These are phyloP conservation scores for Bruchidius siliquastri DNA, from an alignment of 2,888 invertebrate species.

Conservation along the genomic window DNA sequence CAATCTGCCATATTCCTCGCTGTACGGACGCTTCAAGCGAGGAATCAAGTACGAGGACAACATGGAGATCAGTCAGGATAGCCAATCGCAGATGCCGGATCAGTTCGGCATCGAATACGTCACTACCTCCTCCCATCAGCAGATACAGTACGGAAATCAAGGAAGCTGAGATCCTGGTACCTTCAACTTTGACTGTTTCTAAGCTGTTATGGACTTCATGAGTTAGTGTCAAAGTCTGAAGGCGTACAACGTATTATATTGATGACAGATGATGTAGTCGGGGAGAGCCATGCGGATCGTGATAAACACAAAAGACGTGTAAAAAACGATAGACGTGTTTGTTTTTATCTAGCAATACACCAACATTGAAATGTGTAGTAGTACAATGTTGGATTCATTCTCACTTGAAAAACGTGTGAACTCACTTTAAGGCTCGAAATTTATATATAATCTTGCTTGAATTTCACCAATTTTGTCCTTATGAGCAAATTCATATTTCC, in stretches of 20 bases:
- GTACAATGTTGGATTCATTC: too few species aligned
- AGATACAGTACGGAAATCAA: constrained; percentile 44
- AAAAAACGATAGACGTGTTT: too few species aligned
- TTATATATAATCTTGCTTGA: too few species aligned
- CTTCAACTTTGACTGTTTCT: constrained; percentile 37
- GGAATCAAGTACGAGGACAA: constrained; percentile 69
- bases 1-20: constrained; percentile 84
- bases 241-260: constrained; percentile 5
- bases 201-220: constrained; percentile 14
- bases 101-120: constrained; percentile 42
- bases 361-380: too few species aligned
- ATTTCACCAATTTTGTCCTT: too few species aligned
- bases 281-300: too few species aligned
- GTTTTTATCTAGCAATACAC: too few species aligned
- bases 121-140: constrained; percentile 38
- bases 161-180: constrained; percentile 41
- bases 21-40: constrained; percentile 84
- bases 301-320: too few species aligned
- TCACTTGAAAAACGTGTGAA: too few species aligned
- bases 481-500: too few species aligned
- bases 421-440: too few species aligned
- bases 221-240: constrained; percentile 21
- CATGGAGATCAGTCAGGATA: constrained; percentile 41
- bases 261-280: too few species aligned
- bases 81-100: constrained; percentile 40